Percentiles rank a stretch among this genome's conserved stretches.
These are phyloP conservation scores for Microcebus griseorufus DNA, from an alignment of 2,113 vertebrate species.

Conservation along the genomic window DNA sequence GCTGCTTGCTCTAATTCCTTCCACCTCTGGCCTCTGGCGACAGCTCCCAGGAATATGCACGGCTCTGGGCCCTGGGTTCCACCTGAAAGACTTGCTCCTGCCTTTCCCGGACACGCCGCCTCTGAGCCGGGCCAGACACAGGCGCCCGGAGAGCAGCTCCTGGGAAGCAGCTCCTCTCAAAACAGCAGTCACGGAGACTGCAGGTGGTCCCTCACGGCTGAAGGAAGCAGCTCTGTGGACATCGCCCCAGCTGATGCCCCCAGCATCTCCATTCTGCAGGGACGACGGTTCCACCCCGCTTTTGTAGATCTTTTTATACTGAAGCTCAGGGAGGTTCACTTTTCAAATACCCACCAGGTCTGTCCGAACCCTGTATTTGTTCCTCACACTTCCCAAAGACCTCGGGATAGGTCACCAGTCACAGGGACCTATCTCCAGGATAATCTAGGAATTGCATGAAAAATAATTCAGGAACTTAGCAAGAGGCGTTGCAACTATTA, in stretches of 20 bases:
- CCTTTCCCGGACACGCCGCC: background rate
- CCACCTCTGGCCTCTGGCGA: background rate
- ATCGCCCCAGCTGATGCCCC: background rate
- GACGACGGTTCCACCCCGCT: rapidly evolving
- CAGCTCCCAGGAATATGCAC: background rate
- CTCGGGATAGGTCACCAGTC: background rate
- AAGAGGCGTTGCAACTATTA: rapidly evolving
- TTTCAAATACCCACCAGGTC: background rate
- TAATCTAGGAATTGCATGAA: background rate
- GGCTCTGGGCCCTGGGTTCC: background rate
- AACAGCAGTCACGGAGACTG: background rate
- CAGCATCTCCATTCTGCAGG: background rate
- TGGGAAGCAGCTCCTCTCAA: rapidly evolving
- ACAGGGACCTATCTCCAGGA: background rate
- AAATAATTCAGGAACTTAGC: rapidly evolving
- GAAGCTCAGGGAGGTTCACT: background rate
- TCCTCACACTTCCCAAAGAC: background rate
- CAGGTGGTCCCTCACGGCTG: background rate
- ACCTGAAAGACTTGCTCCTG: rapidly evolving
- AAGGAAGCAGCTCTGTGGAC: rapidly evolving
- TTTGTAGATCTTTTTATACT: background rate
- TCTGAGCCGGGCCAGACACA: no score
- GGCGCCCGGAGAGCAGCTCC: background rate
- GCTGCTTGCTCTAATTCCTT: background rate
- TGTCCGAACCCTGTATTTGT: background rate